These are phyloP conservation scores for Drosophila nebulosa DNA, from an alignment of 1,140 invertebrate genomes.

Conservation along the genomic window DNA sequence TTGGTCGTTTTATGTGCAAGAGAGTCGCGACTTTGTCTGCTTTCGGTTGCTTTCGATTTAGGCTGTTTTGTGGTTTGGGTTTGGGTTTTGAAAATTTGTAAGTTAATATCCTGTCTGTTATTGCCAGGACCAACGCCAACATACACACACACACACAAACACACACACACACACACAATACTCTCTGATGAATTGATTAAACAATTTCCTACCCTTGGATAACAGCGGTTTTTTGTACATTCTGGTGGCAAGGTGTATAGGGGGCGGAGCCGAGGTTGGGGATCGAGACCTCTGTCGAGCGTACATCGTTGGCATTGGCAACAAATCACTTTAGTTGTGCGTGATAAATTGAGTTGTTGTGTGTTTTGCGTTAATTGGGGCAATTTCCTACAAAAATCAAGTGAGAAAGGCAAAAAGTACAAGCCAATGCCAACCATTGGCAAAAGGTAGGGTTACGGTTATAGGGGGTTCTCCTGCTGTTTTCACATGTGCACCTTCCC, in stretches of 20 bases:
- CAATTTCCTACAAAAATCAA: constrained; percentile 71
- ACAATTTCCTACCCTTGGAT: constrained; percentile 72
- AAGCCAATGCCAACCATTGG: constrained; percentile 12
- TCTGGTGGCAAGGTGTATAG: not conserved
- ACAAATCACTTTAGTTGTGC: constrained; percentile 79
- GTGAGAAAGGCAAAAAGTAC: constrained; percentile 30
- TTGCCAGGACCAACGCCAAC: constrained; percentile 60
- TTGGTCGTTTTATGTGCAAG: constrained; percentile 51
- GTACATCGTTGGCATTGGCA: constrained; percentile 69
- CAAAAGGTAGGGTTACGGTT: not conserved
- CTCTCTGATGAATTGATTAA: constrained; percentile 73
- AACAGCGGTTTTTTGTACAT: constrained; percentile 16
- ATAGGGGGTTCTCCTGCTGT: not conserved
- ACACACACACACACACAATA: constrained; percentile 24
- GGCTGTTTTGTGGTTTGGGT: constrained; percentile 2
- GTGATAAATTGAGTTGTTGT: constrained; percentile 78
- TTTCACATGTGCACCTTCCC: constrained; percentile 6
- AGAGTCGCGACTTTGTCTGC: constrained; percentile 15
- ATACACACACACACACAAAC: constrained; percentile 31
- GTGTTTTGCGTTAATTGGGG: constrained; percentile 75
- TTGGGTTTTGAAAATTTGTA: constrained; percentile 57
- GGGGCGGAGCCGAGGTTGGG: not conserved
- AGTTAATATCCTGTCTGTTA: constrained; percentile 79
- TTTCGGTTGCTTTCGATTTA: not conserved
- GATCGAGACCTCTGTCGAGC: not conserved